Percentiles rank a stretch among this genome's conserved stretches.
These are phyloP conservation scores for Plebejus melissa DNA, from an alignment of 2,888 invertebrate genomes.

Conservation along the genomic window DNA sequence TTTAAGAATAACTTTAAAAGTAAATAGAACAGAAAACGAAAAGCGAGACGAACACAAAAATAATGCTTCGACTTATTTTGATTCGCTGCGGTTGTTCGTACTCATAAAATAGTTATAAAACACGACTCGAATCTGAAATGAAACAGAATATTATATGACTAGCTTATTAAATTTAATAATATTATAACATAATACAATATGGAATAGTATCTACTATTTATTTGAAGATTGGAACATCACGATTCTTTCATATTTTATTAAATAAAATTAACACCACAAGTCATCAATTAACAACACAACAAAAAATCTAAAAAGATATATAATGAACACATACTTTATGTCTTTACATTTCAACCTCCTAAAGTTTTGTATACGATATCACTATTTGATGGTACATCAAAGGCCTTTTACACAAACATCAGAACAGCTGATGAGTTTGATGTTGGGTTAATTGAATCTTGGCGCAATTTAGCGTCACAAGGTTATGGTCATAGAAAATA, in stretches of 20 bases:
- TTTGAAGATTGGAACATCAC: too few relatives aligned
- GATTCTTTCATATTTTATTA: too few relatives aligned
- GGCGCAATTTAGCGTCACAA: not conserved
- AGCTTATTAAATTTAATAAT: not conserved
- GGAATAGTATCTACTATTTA: too few relatives aligned
- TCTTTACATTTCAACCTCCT: too few relatives aligned
- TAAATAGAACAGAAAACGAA: not conserved
- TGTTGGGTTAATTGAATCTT: slow-evolving; percentile 6
- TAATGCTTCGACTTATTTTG: not conserved
- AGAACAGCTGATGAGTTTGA: not conserved
- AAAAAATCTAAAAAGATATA: too few relatives aligned
- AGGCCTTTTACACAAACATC: not conserved
- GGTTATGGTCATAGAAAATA: slow-evolving; percentile 5
- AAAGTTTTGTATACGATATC: not conserved
- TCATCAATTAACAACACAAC: too few relatives aligned
- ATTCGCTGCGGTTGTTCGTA: not conserved
- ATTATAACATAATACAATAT: too few relatives aligned
- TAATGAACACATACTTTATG: too few relatives aligned
- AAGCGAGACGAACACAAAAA: not conserved
- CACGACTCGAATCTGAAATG: not conserved
- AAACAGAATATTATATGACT: slow-evolving; percentile 3
- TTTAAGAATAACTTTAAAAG: too few relatives aligned
- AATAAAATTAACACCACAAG: too few relatives aligned
- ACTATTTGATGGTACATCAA: not conserved
- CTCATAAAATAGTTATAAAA: slow-evolving; percentile 9